A percentile compares a stretch with the other conserved stretches of the same genome.
These are phyloP conservation scores for Mormoops blainvillei DNA, from an alignment of 2,113 vertebrate genomes.

Conservation along the genomic window DNA sequence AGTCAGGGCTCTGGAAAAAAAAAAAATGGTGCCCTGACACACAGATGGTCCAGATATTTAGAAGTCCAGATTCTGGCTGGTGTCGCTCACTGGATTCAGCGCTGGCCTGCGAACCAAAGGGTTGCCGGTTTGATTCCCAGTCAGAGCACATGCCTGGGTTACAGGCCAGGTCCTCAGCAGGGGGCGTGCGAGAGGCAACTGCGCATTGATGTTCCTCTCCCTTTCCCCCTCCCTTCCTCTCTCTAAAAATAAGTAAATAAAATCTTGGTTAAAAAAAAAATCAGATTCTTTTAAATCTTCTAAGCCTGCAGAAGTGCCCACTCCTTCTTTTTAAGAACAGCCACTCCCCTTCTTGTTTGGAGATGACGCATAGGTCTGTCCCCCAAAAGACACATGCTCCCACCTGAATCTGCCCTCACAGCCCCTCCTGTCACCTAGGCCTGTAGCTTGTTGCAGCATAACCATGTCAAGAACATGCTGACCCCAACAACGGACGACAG, in stretches of 20 bases:
- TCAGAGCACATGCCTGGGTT: too few relatives aligned
- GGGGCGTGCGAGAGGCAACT: too few relatives aligned
- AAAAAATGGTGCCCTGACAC: neutral
- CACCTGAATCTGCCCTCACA: neutral
- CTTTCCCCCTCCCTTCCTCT: too few relatives aligned
- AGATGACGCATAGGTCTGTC: too few relatives aligned
- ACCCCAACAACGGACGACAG: neutral
- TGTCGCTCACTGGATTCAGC: too few relatives aligned
- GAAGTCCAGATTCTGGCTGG: neutral
- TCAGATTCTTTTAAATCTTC: neutral
- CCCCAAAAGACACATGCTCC: fast-evolving
- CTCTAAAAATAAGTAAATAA: too few relatives aligned
- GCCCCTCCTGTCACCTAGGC: neutral
- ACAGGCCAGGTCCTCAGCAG: too few relatives aligned
- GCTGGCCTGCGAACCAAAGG: too few relatives aligned
- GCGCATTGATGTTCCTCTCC: too few relatives aligned
- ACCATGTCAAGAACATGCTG: neutral
- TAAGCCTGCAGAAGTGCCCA: neutral
- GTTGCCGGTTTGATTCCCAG: too few relatives aligned
- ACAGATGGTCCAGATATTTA: too few relatives aligned
- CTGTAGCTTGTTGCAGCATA: neutral
- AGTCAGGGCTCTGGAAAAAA: neutral
- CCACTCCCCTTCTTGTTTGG: neutral
- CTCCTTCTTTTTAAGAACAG: neutral
- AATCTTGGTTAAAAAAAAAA: too few relatives aligned